A percentile compares a stretch with the other conserved stretches of the same genome.
These are phyloP conservation scores for Sinotaia quadrata DNA, from an alignment of 2,888 invertebrate species.

Conservation along the genomic window DNA sequence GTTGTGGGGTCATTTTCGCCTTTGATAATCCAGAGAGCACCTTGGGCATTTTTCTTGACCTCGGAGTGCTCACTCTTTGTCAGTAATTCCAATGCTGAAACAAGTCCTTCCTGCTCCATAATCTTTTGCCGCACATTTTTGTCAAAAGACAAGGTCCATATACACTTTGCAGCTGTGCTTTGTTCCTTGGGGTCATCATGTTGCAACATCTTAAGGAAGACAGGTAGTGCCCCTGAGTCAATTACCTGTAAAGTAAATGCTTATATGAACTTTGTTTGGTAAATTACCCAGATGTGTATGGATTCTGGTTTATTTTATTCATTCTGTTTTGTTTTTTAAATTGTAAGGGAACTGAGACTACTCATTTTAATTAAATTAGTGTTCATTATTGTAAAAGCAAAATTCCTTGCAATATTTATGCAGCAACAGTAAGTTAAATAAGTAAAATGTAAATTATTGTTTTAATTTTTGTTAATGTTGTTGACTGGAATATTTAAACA, in stretches of 20 bases:
- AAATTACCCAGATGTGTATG: no score
- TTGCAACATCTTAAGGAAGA: conserved; percentile 54
- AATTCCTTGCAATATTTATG: no score
- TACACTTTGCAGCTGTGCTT: conserved; percentile 49
- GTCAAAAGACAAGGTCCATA: conserved; percentile 66
- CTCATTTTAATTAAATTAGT: no score
- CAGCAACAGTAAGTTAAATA: no score
- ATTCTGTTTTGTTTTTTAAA: no score
- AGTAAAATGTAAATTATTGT: neutral
- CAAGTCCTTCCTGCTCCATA: conserved; percentile 47
- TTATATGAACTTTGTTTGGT: no score
- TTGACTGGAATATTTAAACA: no score
- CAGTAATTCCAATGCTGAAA: conserved; percentile 51
- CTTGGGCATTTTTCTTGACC: conserved; percentile 52
- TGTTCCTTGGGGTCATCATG: conserved; percentile 55
- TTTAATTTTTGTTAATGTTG: neutral
- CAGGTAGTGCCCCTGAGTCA: conserved; percentile 55
- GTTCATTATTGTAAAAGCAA: no score
- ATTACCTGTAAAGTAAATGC: conserved; percentile 54
- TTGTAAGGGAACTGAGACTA: no score
- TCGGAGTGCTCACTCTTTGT: conserved; percentile 50
- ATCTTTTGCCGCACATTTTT: conserved; percentile 54
- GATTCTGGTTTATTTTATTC: no score
- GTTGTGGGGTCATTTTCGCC: conserved; percentile 55
- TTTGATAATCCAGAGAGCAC: conserved; percentile 61